These are phyloP conservation scores for Corythoichthys haematopterus DNA, from an alignment of 2,113 vertebrate species.

Conservation along the genomic window DNA sequence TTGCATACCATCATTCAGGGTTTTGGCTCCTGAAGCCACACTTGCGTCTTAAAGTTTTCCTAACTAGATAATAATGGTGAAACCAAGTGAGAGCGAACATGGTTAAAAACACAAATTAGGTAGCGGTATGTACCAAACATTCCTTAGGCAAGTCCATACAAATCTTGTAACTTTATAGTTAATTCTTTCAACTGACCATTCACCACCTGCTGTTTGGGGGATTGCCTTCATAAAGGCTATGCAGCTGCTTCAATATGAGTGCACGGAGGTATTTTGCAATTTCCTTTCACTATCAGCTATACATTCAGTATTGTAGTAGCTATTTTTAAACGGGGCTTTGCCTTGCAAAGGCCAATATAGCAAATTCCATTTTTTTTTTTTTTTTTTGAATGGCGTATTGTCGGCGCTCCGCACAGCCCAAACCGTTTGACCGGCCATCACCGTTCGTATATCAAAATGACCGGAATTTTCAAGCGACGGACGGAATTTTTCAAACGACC, in stretches of 20 bases:
- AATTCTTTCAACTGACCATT: slow-evolving; percentile 33
- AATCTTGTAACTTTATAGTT: slow-evolving; percentile 11
- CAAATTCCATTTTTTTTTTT: too few relatives aligned
- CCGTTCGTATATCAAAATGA: too few relatives aligned
- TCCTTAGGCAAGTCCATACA: neutral
- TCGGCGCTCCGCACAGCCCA: too few relatives aligned
- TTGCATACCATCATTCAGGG: slow-evolving; percentile 56
- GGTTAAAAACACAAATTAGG: neutral
- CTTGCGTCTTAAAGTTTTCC: slow-evolving; percentile 36
- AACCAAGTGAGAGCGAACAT: neutral
- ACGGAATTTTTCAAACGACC: too few relatives aligned
- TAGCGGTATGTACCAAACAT: neutral
- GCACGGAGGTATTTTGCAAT: slow-evolving; percentile 25
- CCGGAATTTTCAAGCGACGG: too few relatives aligned
- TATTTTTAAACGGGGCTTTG: too few relatives aligned
- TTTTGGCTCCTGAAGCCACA: slow-evolving; percentile 55
- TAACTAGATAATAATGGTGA: neutral
- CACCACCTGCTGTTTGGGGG: slow-evolving; percentile 36
- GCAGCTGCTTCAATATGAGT: slow-evolving; percentile 59
- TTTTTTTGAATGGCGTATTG: too few relatives aligned
- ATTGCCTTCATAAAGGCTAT: slow-evolving; percentile 37
- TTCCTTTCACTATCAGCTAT: slow-evolving; percentile 27
- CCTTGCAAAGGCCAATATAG: too few relatives aligned
- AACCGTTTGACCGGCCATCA: too few relatives aligned
- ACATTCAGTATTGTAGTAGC: too few relatives aligned